These are phyloP conservation scores for Thermophis baileyi DNA, from an alignment of 2,113 vertebrate genomes.

Conservation along the genomic window DNA sequence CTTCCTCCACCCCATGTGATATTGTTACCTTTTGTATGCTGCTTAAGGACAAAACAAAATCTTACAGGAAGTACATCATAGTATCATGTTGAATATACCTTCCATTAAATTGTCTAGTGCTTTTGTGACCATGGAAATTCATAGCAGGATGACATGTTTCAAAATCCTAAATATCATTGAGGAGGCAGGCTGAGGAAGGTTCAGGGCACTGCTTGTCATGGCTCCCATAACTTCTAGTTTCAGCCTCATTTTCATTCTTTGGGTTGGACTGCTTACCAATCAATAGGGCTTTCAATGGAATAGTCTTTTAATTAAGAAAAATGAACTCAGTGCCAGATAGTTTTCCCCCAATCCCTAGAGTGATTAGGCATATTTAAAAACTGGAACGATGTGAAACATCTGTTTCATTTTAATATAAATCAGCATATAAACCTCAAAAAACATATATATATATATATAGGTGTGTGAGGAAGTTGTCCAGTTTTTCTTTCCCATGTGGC, in stretches of 20 bases:
- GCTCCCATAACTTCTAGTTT: constrained; percentile 7
- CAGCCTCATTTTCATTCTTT: constrained; percentile 45
- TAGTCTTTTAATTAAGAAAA: constrained; percentile 55
- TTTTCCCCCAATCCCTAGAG: background rate
- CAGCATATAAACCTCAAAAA: too few species aligned
- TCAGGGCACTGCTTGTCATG: background rate
- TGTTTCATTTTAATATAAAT: constrained; percentile 46
- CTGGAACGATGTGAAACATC: constrained; percentile 4
- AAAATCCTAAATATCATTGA: background rate
- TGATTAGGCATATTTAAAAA: background rate
- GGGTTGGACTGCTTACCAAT: too few species aligned
- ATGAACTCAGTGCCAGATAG: background rate
- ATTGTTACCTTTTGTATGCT: constrained; percentile 63
- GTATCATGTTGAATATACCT: background rate
- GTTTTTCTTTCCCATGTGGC: too few species aligned
- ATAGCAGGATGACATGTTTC: background rate
- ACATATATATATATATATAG: too few species aligned
- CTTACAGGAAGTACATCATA: background rate
- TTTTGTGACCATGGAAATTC: background rate
- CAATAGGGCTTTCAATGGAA: constrained; percentile 44
- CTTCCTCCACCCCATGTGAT: constrained; percentile 55
- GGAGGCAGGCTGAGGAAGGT: background rate
- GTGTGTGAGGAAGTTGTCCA: too few species aligned
- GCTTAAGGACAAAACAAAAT: constrained; percentile 3
- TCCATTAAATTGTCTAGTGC: background rate